A percentile compares a stretch with the other conserved stretches of the same genome.
Evolutionary conservation across 1,140 invertebrate species (phyloP).

Genomic region (Cotesia glomerata): DNA sequence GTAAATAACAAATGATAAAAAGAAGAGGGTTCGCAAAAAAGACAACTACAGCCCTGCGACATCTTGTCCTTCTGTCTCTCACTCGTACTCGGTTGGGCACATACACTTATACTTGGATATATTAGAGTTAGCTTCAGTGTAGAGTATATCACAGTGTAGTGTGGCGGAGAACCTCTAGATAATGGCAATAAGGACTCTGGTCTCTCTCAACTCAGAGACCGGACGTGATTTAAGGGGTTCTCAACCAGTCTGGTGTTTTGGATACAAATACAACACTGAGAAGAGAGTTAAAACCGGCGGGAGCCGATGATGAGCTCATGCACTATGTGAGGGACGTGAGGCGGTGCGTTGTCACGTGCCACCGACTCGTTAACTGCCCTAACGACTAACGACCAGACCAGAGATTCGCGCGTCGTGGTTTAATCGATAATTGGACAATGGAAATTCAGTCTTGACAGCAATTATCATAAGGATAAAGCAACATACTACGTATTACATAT

Average conservation of each 20-base stretch:
- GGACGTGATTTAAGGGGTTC: conserved; percentile 48
- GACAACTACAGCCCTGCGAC: neutral
- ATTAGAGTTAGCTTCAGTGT: neutral
- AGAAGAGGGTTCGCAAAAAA: neutral
- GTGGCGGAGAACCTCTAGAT: conserved; percentile 17
- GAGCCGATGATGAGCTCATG: conserved; percentile 34
- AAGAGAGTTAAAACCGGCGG: conserved; percentile 13
- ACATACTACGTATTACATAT: neutral
- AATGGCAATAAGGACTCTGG: conserved; percentile 24
- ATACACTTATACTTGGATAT: neutral
- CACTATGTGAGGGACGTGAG: conserved; percentile 17
- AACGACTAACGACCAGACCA: conserved; percentile 40
- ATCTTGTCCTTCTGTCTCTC: conserved; percentile 37
- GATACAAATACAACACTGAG: neutral
- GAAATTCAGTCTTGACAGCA: conserved; percentile 16
- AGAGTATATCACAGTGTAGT: neutral
- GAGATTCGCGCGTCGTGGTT: conserved; percentile 48
- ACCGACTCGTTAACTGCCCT: conserved; percentile 55
- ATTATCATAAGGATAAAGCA: conserved; percentile 6
- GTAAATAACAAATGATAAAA: neutral
- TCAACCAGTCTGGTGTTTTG: conserved; percentile 30
- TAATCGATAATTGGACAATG: conserved; percentile 48
- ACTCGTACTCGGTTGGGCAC: conserved; percentile 3
- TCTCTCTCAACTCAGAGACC: conserved; percentile 38
- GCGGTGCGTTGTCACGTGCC: conserved; percentile 48